Conservation (phyloP, 2,888 invertebrate genomes). For the Resseliella maxima region DNA sequence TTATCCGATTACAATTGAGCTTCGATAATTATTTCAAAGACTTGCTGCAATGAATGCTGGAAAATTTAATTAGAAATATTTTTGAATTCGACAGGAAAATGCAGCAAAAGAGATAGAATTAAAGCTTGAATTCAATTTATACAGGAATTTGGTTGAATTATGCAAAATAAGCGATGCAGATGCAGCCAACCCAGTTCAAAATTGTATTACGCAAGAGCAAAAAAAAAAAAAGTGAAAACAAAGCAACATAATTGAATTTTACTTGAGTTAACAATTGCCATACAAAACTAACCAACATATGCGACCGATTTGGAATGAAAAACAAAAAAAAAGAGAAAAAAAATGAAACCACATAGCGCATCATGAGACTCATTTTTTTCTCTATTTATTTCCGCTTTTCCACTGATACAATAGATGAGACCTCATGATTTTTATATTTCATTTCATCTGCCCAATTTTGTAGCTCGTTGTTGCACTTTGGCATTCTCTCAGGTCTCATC, state of each 20-base stretch:
- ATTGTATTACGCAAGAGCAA: too few species aligned
- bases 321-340: too few species aligned
- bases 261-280: background rate
- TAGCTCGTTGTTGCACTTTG: background rate
- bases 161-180: conserved; percentile 27
- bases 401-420: background rate
- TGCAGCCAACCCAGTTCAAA: background rate
- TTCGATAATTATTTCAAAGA: background rate
- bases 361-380: background rate
- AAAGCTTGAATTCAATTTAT: background rate
- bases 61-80: conserved; percentile 28
- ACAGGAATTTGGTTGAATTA: background rate
- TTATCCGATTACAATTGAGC: background rate
- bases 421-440: conserved; percentile 3
- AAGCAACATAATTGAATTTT: conserved; percentile 13
- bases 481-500: conserved; percentile 1
- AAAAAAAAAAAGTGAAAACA: background rate
- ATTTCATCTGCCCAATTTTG: background rate
- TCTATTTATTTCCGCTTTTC: background rate
- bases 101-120: background rate
- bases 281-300: background rate
- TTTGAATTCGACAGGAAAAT: background rate
- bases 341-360: conserved; percentile 22
- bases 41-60: background rate
- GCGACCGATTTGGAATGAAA: background rate